Evolutionary conservation across 2,888 invertebrate species (phyloP).

Genomic region (Pseudolycoriella hygida): DNA sequence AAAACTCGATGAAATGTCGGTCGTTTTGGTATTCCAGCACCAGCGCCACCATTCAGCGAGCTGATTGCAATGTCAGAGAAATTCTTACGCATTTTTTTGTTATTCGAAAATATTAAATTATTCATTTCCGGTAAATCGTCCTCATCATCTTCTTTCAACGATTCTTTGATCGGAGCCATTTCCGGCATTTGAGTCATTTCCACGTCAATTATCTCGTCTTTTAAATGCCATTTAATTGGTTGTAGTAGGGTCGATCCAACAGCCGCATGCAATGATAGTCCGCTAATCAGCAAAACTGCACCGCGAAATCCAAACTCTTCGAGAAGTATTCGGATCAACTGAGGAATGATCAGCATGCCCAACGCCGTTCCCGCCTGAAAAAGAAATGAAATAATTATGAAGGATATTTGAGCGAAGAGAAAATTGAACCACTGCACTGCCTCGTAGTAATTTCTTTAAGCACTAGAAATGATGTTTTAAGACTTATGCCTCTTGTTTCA

Average conservation of each 20-base stretch:
- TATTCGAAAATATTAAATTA: conserved; percentile 21
- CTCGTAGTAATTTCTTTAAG: too few relatives aligned
- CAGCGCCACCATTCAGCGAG: conserved; percentile 12
- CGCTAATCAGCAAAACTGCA: conserved; percentile 48
- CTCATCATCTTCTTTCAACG: conserved; percentile 33
- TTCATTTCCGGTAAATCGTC: conserved; percentile 31
- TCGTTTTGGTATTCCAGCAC: conserved; percentile 23
- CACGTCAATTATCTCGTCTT: conserved; percentile 28
- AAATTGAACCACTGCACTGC: too few relatives aligned
- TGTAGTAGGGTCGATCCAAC: conserved; percentile 49
- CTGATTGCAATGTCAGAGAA: conserved; percentile 28
- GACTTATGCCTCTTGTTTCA: too few relatives aligned
- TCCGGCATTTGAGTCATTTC: conserved; percentile 29
- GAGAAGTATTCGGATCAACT: conserved; percentile 46
- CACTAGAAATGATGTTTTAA: too few relatives aligned
- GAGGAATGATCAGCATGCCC: conserved; percentile 65
- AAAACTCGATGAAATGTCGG: conserved; percentile 29
- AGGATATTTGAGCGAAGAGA: too few relatives aligned
- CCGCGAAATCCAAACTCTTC: conserved; percentile 47
- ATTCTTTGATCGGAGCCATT: conserved; percentile 50
- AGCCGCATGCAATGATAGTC: conserved; percentile 45
- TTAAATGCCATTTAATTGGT: conserved; percentile 53
- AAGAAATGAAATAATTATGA: too few relatives aligned
- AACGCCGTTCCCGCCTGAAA: conserved; percentile 54
- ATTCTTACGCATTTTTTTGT: conserved; percentile 25